These are phyloP conservation scores for Bombus impatiens DNA, from an alignment of 1,140 invertebrate species.

Conservation along the genomic window DNA sequence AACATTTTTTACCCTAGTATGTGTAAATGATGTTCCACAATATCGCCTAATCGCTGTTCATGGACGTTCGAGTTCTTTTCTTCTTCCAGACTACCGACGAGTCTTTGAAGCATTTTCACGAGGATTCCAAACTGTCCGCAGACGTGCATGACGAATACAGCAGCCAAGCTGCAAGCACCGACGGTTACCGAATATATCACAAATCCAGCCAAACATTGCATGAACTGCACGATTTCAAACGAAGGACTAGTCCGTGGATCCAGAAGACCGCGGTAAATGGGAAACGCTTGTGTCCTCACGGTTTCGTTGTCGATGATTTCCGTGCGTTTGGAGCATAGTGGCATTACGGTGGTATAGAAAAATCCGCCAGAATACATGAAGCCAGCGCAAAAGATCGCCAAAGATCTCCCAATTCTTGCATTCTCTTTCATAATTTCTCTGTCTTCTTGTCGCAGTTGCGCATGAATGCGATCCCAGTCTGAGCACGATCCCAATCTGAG, in stretches of 20 bases:
- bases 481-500: conserved; percentile 44
- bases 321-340: conserved; percentile 63
- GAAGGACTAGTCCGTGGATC: conserved; percentile 51
- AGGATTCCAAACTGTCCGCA: conserved; percentile 67
- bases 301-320: conserved; percentile 62
- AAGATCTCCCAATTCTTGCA: conserved; percentile 49
- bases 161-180: conserved; percentile 60
- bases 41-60: conserved; percentile 31
- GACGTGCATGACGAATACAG: conserved; percentile 63
- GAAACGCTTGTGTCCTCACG: conserved; percentile 45
- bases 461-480: conserved; percentile 45
- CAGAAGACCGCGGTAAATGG: conserved; percentile 50
- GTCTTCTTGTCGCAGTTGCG: not conserved
- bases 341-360: conserved; percentile 74
- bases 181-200: conserved; percentile 59
- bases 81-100: not conserved
- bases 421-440: conserved; percentile 49
- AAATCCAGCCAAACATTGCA: conserved; percentile 54
- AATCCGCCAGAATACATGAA: conserved; percentile 75
- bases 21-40: conserved; percentile 69
- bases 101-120: conserved; percentile 41
- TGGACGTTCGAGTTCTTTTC: not conserved
- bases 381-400: conserved; percentile 58
- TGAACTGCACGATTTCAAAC: conserved; percentile 64
- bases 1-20: conserved; percentile 56